A percentile compares a stretch with the other conserved stretches of the same genome.
Conservation (phyloP, 2,888 invertebrate genomes). For the Ramazzottius varieornatus region DNA sequence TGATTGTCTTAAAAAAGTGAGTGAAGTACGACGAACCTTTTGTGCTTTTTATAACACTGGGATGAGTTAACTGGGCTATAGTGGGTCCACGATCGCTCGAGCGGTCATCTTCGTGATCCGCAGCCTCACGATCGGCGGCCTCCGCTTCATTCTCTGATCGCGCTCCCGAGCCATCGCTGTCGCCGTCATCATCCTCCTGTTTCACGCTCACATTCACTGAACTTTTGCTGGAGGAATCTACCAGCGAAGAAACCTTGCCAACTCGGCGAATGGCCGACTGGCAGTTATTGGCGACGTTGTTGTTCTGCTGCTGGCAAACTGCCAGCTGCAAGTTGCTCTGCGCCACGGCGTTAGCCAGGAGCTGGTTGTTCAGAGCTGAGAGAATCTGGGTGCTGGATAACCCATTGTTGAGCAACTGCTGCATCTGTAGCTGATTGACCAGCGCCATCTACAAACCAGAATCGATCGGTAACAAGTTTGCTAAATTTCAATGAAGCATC, state of each 20-base stretch:
- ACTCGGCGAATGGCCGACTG: background rate
- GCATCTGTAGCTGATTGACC: background rate
- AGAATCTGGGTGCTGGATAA: background rate
- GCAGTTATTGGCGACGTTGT: background rate
- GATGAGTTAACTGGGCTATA: background rate
- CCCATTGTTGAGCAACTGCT: background rate
- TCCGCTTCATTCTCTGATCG: background rate
- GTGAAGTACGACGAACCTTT: no score
- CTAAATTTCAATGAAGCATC: background rate
- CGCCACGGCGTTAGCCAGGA: background rate
- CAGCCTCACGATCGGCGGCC: no score
- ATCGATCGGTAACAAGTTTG: background rate
- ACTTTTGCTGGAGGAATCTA: background rate
- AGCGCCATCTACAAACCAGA: background rate
- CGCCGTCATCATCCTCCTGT: background rate
- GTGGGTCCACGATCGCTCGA: background rate
- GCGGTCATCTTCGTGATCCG: background rate
- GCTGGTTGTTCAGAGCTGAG: background rate
- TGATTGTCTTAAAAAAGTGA: no score
- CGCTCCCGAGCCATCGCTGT: background rate
- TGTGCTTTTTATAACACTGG: background rate
- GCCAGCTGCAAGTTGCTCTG: background rate
- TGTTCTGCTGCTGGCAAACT: no score
- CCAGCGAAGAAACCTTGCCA: background rate
- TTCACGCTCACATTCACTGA: background rate